Evolutionary conservation across 2,888 invertebrate genomes (phyloP).

Genomic region (Lycocerus yunnanus): DNA sequence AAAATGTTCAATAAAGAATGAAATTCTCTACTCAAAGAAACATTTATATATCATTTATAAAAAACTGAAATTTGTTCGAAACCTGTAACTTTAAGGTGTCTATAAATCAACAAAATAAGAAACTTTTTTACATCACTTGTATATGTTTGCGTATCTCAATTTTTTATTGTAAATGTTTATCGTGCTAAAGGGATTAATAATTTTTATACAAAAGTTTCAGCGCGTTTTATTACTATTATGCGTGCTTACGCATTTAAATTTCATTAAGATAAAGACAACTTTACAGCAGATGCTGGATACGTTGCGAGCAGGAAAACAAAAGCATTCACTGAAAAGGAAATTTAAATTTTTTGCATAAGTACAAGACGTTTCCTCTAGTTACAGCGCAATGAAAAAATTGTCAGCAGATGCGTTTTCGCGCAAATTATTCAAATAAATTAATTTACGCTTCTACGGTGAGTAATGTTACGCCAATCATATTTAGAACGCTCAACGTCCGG

Average conservation of each 20-base stretch:
- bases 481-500: no score
- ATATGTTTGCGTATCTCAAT: conserved; percentile 23
- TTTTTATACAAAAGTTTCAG: conserved; percentile 29
- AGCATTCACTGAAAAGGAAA: not conserved
- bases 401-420: not conserved
- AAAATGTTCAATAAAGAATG: not conserved
- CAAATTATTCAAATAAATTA: not conserved
- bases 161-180: conserved; percentile 28
- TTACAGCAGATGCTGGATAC: conserved; percentile 11
- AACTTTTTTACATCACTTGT: conserved; percentile 30
- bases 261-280: conserved; percentile 28
- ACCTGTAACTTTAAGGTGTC: conserved; percentile 12
- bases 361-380: not conserved
- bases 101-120: conserved; percentile 28
- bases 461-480: no score
- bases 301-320: not conserved
- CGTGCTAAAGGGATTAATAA: conserved; percentile 33
- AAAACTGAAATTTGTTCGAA: conserved; percentile 19
- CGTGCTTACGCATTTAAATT: conserved; percentile 34
- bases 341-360: not conserved
- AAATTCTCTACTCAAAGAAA: not conserved
- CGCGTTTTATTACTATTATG: conserved; percentile 22
- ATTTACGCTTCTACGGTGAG: not conserved
- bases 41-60: conserved; percentile 25
- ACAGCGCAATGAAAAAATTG: not conserved